Base-by-base conservation (phyloP, 2,888 invertebrate genomes). In the Megastigmus dorsalis region DNA sequence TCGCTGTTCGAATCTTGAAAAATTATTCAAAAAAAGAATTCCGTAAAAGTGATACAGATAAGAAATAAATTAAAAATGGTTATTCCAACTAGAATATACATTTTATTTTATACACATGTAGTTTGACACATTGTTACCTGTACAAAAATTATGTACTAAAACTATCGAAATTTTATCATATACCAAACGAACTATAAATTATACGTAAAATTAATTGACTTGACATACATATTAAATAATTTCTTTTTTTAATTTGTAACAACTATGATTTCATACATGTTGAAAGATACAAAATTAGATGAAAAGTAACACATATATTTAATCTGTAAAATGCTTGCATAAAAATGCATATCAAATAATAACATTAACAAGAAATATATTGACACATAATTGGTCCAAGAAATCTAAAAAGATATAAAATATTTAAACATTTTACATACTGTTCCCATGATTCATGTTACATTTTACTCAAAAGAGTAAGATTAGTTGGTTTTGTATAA, bases 381-480 rank as follows among this genome's bases (percentile, higher is more conserved):
- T 41, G 54, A 70, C 18, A 63, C 59, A 41, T 68, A 43, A 65
- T 57, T 67, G 67, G 60, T 69, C 48, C n/a, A 57, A 33, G 36
- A 43, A 62, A 70, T 73, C 52, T 63, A 55, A 38, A 33, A 54
- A n/a, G 18, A 63, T 70, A 76, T 62, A 76, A 74, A 76, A 74
- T 48, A 59, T 62, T 65, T n/a, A 33, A 52, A 41, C 28, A 65
- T 74, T 71, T 69, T 55, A 74, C n/a, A n/a, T 54, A 71, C 67
- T 71, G 63, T 63, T 74, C 71, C 57, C 55, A 63, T 69, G 41
- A 55, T 54, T 76, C 23, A 52, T 13, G 18, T 75, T 52, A 66
- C n/a, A 43, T 67, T 74, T 74, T 77, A 77, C 70, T 77, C 70
- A 70, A 74, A 74, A 74, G 74, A 77, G 74, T 71, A 71, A 54